A percentile compares a stretch with the other conserved stretches of the same genome.
These are phyloP conservation scores for Chlamydotis undulata DNA, from an alignment of 2,113 vertebrate species.

Conservation along the genomic window DNA sequence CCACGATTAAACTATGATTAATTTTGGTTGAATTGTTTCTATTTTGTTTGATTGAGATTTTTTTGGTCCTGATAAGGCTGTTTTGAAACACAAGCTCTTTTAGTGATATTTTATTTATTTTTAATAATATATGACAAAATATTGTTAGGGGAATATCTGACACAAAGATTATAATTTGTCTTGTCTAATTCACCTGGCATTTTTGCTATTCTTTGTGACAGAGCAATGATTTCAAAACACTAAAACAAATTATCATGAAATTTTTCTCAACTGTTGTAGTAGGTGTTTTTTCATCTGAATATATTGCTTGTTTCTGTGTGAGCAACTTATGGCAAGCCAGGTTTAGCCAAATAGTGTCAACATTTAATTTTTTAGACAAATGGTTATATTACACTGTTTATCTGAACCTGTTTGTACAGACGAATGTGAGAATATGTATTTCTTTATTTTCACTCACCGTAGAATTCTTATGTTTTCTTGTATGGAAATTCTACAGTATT, in stretches of 20 bases:
- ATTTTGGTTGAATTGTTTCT: not conserved
- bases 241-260: not conserved
- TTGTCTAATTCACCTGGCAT: not conserved
- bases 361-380: not conserved
- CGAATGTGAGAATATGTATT: not conserved
- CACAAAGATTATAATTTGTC: not conserved
- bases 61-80: not conserved
- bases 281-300: not conserved
- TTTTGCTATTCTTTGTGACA: not conserved
- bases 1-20: not conserved
- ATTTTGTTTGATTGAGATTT: not conserved
- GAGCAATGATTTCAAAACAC: not conserved
- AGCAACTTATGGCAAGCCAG: slow-evolving; percentile 9
- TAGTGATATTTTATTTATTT: not conserved
- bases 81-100: not conserved
- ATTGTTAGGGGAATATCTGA: not conserved
- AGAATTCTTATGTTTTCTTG: not conserved
- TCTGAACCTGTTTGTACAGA: not conserved
- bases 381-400: not conserved
- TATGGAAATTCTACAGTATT: not conserved
- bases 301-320: not conserved
- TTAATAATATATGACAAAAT: not conserved
- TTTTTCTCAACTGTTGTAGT: not conserved
- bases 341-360: not conserved
- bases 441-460: not conserved